Percentiles rank a stretch among this genome's conserved stretches.
Conservation (phyloP, 2,888 invertebrate genomes). For the Melanargia galathea region DNA sequence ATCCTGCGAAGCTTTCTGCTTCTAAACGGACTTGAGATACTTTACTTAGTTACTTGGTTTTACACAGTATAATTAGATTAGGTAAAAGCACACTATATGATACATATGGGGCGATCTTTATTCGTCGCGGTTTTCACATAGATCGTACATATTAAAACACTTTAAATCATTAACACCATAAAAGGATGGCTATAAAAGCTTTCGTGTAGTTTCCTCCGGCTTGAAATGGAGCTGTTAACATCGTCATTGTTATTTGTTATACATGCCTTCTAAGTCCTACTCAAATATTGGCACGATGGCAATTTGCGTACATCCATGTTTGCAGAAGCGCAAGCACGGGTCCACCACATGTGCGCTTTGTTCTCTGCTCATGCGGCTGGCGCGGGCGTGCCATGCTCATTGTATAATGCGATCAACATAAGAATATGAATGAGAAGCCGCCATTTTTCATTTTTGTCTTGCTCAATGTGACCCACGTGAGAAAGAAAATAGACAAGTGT, state of each 20-base stretch:
- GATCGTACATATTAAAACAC: no score
- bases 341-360: constrained; percentile 32
- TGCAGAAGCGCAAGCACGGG: constrained; percentile 32
- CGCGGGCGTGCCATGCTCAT: constrained; percentile 33
- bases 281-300: constrained; percentile 31
- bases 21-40: no score
- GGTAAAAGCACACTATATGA: no score
- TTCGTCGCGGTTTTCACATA: background rate
- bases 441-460: no score
- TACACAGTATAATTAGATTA: no score
- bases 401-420: no score
- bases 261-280: constrained; percentile 31
- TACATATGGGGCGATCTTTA: background rate
- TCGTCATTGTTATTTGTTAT: constrained; percentile 22
- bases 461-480: no score
- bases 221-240: constrained; percentile 29
- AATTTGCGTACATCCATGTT: constrained; percentile 36
- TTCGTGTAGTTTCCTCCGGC: constrained; percentile 10
- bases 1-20: no score
- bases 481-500: no score
- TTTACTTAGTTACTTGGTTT: no score
- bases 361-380: constrained; percentile 32
- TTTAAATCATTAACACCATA: background rate
- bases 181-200: background rate
- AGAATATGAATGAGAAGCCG: no score